Conservation (phyloP, 1,140 invertebrate species). For the Choristoneura fumiferana region DNA sequence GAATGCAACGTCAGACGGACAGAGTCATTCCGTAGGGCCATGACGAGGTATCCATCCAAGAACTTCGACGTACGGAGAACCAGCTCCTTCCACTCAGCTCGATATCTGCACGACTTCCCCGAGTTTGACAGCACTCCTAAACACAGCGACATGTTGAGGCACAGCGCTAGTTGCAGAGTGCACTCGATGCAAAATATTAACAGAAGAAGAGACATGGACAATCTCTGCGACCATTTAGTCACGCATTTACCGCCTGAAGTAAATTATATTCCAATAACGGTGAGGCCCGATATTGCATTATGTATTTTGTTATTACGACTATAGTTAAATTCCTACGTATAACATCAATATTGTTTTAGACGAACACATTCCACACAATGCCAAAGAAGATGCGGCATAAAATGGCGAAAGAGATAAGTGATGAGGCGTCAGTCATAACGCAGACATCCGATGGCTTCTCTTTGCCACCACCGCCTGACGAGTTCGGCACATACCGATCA, state of each 20-base stretch:
- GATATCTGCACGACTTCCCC: constrained; percentile 50
- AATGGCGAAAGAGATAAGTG: constrained; percentile 59
- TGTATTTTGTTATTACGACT: no score
- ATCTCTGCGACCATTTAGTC: constrained; percentile 60
- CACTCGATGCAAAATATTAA: constrained; percentile 67
- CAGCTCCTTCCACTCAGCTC: constrained; percentile 64
- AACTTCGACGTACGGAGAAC: constrained; percentile 61
- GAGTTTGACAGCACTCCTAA: constrained; percentile 42
- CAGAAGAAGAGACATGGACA: constrained; percentile 59
- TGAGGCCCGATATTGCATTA: constrained; percentile 36
- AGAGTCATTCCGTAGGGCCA: constrained; percentile 61
- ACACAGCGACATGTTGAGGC: constrained; percentile 37
- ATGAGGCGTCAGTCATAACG: constrained; percentile 64
- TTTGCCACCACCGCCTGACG: constrained; percentile 67
- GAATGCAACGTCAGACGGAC: constrained; percentile 65
- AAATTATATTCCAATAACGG: constrained; percentile 59
- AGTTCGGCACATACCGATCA: constrained; percentile 61
- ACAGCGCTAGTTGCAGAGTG: constrained; percentile 49
- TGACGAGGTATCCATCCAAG: constrained; percentile 51
- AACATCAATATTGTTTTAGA: constrained; percentile 47
- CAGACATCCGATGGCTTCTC: constrained; percentile 68
- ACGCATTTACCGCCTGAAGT: constrained; percentile 61
- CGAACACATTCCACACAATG: constrained; percentile 73
- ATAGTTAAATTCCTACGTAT: no score
- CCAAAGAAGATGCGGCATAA: constrained; percentile 65